Evolutionary conservation across 1,140 invertebrate genomes (phyloP), one percentile per base, ranked within the genome.

Genomic region (Hydropsyche tenuis): DNA sequence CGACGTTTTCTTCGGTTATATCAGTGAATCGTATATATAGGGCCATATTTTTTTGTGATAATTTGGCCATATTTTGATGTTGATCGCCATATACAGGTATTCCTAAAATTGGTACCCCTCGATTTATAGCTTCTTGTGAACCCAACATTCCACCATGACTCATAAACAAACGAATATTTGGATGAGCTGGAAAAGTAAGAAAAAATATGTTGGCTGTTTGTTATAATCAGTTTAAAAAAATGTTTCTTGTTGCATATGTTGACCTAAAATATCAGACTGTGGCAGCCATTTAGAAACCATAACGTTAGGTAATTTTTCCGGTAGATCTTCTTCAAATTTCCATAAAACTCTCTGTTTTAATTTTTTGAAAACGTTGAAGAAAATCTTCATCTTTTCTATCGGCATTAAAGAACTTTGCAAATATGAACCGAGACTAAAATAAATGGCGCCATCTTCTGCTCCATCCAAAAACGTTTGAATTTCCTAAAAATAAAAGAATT

Each of bases 201-300:
- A n/a, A n/a, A n/a, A n/a, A n/a, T n/a, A n/a, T n/a, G n/a, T n/a
- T n/a, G n/a, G n/a, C n/a, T n/a, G n/a, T n/a, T n/a, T n/a, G n/a
- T n/a, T n/a, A n/a, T n/a, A n/a, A n/a, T n/a, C n/a, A n/a, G n/a
- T n/a, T n/a, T n/a, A n/a, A n/a, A n/a, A n/a, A n/a, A n/a, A n/a
- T n/a, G n/a, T n/a, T n/a, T n/a, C n/a, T n/a, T n/a, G n/a, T n/a
- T n/a, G n/a, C n/a, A n/a, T n/a, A n/a, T n/a, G n/a, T n/a, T n/a
- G n/a, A 90, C 89, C 87, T 76, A 92, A 80, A 73, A 92, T 83
- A 78, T 91, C 90, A 68, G 87, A 87, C 78, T 93, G 91, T 0
- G 90, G 91, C 4, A 92, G 80, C 91, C 92, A 93, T 46, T 87
- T 87, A 27, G 81, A 83, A 1, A 89, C 79, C 56, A 87, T 84